Evolutionary conservation across 2,113 vertebrate genomes (phyloP).

Genomic region (Leucopsar rothschildi): DNA sequence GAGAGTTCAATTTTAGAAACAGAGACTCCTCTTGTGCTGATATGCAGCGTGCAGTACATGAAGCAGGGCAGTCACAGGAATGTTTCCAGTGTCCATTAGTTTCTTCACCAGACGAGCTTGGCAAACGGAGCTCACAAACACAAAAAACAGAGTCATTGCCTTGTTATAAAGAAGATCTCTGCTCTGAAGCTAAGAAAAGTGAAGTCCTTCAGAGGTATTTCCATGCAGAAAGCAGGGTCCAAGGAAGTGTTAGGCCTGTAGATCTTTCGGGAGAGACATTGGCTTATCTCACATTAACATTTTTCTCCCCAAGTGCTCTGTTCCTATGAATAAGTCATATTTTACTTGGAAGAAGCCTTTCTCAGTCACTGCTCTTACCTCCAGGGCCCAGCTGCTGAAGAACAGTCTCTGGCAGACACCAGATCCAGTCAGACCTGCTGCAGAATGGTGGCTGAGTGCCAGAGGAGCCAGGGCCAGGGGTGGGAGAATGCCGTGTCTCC

Average conservation of each 20-base stretch:
- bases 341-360: background rate
- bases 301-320: background rate
- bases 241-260: background rate
- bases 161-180: background rate
- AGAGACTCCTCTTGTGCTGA: background rate
- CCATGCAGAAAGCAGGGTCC: background rate
- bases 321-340: background rate
- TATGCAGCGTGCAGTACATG: background rate
- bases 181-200: background rate
- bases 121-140: background rate
- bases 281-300: background rate
- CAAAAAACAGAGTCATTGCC: background rate
- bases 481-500: background rate
- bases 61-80: background rate
- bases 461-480: background rate
- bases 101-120: background rate
- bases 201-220: background rate
- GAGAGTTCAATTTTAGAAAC: conserved; percentile 33
- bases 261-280: background rate
- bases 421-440: background rate
- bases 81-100: background rate
- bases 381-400: background rate
- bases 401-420: background rate
- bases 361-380: background rate
- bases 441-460: background rate